These are phyloP conservation scores for Erebia ligea DNA, from an alignment of 2,888 invertebrate genomes.

Conservation along the genomic window DNA sequence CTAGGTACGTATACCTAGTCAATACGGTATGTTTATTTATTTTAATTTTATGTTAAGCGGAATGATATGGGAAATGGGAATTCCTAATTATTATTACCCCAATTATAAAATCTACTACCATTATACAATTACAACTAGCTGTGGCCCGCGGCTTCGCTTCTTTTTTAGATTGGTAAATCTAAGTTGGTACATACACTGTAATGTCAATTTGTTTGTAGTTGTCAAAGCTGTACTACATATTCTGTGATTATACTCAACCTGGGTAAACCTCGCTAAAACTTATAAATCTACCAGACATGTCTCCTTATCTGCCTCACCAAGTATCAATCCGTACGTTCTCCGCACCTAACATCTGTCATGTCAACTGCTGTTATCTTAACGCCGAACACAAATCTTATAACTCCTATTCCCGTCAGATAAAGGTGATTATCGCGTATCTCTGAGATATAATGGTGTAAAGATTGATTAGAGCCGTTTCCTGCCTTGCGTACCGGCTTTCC, in stretches of 20 bases:
- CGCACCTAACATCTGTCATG: slow-evolving; percentile 38
- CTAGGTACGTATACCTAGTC: too few relatives aligned
- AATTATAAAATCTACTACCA: too few relatives aligned
- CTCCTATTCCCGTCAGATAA: slow-evolving; percentile 40
- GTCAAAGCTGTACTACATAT: too few relatives aligned
- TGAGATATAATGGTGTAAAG: slow-evolving; percentile 42
- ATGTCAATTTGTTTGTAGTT: too few relatives aligned
- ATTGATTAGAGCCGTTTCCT: slow-evolving; percentile 57
- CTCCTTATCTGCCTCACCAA: slow-evolving; percentile 25
- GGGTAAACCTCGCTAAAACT: slow-evolving; percentile 1
- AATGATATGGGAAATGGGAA: too few relatives aligned
- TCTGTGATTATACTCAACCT: not conserved
- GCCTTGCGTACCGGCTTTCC: slow-evolving; percentile 53
- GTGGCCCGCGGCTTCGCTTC: too few relatives aligned
- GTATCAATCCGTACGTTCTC: slow-evolving; percentile 38
- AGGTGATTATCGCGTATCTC: slow-evolving; percentile 43
- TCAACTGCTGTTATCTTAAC: slow-evolving; percentile 33
- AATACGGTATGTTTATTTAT: too few relatives aligned
- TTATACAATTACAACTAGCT: too few relatives aligned
- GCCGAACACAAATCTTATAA: slow-evolving; percentile 36
- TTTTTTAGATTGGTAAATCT: not conserved
- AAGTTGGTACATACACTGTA: too few relatives aligned
- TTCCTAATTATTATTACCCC: too few relatives aligned
- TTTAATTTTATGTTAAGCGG: too few relatives aligned
- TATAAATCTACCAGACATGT: slow-evolving; percentile 25